Evolutionary conservation across 2,888 invertebrate genomes (phyloP).

Genomic region (Drosophila cognata): DNA sequence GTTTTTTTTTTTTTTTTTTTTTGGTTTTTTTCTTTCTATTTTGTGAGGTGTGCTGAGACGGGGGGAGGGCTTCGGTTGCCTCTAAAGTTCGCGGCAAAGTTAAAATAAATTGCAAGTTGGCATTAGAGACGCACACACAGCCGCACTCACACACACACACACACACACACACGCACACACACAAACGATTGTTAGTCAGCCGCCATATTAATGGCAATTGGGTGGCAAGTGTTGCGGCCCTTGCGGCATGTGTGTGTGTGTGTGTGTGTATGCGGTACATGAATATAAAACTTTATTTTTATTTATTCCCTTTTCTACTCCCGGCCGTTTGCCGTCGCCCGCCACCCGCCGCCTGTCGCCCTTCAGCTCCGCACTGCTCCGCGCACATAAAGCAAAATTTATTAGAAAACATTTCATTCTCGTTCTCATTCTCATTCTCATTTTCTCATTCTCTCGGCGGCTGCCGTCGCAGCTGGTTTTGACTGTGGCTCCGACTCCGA

Average conservation of each 20-base stretch:
- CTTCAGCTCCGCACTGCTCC: slow-evolving; percentile 56
- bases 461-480: slow-evolving; percentile 56
- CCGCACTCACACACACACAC: slow-evolving; percentile 31
- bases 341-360: slow-evolving; percentile 15
- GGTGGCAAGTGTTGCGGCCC: slow-evolving; percentile 76
- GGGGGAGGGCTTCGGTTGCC: slow-evolving; percentile 35
- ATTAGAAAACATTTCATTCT: slow-evolving; percentile 84
- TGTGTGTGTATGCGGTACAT: slow-evolving; percentile 70
- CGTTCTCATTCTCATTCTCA: slow-evolving; percentile 49
- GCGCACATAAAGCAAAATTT: slow-evolving; percentile 85
- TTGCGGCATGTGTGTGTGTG: slow-evolving; percentile 63
- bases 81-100: slow-evolving; percentile 80
- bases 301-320: slow-evolving; percentile 77
- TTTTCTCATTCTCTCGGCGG: slow-evolving; percentile 35
- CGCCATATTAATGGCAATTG: slow-evolving; percentile 84
- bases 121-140: slow-evolving; percentile 76
- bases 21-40: slow-evolving; percentile 28
- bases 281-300: slow-evolving; percentile 81
- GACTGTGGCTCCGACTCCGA: slow-evolving; percentile 59
- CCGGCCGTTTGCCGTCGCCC: slow-evolving; percentile 39
- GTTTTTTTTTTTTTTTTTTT: slow-evolving; percentile 5
- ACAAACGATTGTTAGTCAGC: slow-evolving; percentile 76
- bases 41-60: slow-evolving; percentile 1
- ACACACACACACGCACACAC: slow-evolving; percentile 31
- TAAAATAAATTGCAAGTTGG: slow-evolving; percentile 78